Base-by-base conservation (phyloP, 2,888 invertebrate species). In the Nasonovia ribisnigri region DNA sequence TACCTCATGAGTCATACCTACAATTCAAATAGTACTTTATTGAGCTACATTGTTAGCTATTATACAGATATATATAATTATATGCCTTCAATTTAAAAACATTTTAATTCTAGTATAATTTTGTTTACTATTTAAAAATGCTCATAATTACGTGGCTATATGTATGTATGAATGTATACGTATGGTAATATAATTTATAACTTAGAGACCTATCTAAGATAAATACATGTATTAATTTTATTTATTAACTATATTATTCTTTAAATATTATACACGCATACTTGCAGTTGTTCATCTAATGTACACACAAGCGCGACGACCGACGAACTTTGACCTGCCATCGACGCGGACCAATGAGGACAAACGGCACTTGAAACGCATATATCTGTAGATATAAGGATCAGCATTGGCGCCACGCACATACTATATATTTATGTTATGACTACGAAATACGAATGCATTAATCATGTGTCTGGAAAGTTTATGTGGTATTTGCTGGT, bases 381-480 rank as follows among this genome's bases (percentile, higher is more conserved):
- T 77, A 77, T 54, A 57, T 57, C 0, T 26, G 2, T 24, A 36
- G 8, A 0, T 77, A 36, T n/a, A 46, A 89, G 29, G 43, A 60
- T 48, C 16, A 43, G 13, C 42, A 29, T 29, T 89, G 29, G 54
- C 29, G 42, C n/a, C 26, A 43, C 42, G 10, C 43, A 54, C 16
- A 51, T 20, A n/a, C 26, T 48, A n/a, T 48, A 24, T 20, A n/a
- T n/a, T 60, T 43, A 51, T 46, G 29, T 16, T n/a, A 46, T 54
- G n/a, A n/a, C 4, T 24, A 20, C 8, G 84, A 16, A 3, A n/a
- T n/a, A n/a, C n/a, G n/a, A 10, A 46, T 36, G 20, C 26, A 57
- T 54, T 43, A 26, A 67, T 90, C 36, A n/a, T 26, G 13, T 24
- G 91, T 91, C 91, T 91, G 91, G 57, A 91, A 91, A 91, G 91